Conservation (phyloP, 2,888 invertebrate species). For the Scaptomyza polygonia region DNA sequence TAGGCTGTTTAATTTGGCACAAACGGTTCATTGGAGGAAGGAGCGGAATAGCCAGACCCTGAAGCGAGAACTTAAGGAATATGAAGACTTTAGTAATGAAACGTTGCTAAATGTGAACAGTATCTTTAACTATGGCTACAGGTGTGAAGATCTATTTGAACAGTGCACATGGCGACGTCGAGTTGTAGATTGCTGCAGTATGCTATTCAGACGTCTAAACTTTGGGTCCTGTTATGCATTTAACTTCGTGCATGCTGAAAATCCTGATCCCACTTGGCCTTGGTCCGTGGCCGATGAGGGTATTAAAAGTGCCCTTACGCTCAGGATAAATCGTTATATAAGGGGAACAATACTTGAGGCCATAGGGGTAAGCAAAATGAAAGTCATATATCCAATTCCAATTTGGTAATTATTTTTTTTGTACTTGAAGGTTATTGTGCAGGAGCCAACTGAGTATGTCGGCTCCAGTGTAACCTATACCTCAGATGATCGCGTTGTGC, state of each 20-base stretch:
- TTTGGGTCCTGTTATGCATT: conserved; percentile 58
- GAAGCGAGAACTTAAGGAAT: conserved; percentile 11
- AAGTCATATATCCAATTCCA: background rate
- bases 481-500: conserved; percentile 60
- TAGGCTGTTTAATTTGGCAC: conserved; percentile 40
- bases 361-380: conserved; percentile 53
- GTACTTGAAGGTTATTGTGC: conserved; percentile 62
- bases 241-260: conserved; percentile 42
- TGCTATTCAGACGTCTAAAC: conserved; percentile 44
- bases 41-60: background rate
- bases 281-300: conserved; percentile 69
- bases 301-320: conserved; percentile 52
- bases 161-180: conserved; percentile 66
- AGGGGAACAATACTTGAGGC: conserved; percentile 17
- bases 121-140: conserved; percentile 21
- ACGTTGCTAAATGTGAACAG: conserved; percentile 15
- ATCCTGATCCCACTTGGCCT: conserved; percentile 65
- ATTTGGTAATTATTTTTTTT: background rate
- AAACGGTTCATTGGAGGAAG: conserved; percentile 37
- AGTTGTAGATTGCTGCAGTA: conserved; percentile 60
- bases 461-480: conserved; percentile 59
- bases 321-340: conserved; percentile 51
- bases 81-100: conserved; percentile 17
- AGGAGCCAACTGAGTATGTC: conserved; percentile 61
- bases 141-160: conserved; percentile 59